Percentiles rank a stretch among this genome's conserved stretches.
These are phyloP conservation scores for Gastrophryne carolinensis DNA, from an alignment of 2,797 vertebrate species.

Conservation along the genomic window DNA sequence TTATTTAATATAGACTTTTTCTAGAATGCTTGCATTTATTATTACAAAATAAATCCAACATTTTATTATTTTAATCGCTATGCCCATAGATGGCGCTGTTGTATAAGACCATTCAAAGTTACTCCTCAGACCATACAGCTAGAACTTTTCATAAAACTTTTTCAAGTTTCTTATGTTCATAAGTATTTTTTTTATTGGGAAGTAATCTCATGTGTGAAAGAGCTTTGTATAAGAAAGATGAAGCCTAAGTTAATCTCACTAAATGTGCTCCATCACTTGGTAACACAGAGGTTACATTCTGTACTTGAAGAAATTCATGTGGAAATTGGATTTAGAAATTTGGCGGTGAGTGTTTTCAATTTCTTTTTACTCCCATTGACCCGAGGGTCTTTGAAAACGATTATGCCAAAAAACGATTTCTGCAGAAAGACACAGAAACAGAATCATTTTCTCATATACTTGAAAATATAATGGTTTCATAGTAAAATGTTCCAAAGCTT, in stretches of 20 bases:
- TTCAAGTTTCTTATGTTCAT: too few species aligned
- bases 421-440: not conserved
- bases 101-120: not conserved
- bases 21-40: too few species aligned
- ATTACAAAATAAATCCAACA: too few species aligned
- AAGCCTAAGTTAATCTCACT: not conserved
- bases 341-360: constrained; percentile 1
- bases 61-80: too few species aligned
- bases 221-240: not conserved
- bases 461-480: constrained; percentile 10
- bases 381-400: constrained; percentile 11
- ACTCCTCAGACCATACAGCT: too few species aligned
- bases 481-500: not conserved
- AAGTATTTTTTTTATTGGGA: not conserved
- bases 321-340: constrained; percentile 22
- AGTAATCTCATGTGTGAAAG: constrained; percentile 24
- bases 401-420: constrained; percentile 13
- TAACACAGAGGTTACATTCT: constrained; percentile 4
- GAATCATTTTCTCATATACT: not conserved
- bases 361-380: constrained; percentile 17
- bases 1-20: too few species aligned
- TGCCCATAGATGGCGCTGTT: constrained; percentile 3
- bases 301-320: constrained; percentile 18
- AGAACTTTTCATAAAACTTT: too few species aligned
- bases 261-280: not conserved